Evolutionary conservation across 2,797 vertebrate genomes (phyloP).

Genomic region (Neostethus bicornis): DNA sequence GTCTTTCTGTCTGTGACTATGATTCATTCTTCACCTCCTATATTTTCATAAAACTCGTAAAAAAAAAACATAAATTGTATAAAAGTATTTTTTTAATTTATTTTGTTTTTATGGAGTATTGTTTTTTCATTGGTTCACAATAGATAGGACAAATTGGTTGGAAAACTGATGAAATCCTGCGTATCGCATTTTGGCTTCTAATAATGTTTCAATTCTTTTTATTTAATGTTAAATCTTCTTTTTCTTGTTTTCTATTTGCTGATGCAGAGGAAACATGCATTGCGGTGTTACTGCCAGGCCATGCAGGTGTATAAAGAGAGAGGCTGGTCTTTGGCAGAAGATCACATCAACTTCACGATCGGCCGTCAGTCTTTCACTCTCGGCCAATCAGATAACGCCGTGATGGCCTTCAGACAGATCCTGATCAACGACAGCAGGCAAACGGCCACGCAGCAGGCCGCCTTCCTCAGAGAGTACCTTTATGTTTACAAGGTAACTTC

Average conservation of each 20-base stretch:
- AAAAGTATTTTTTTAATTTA: too few relatives aligned
- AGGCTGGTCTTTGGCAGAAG: constrained; percentile 96
- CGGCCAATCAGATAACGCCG: constrained; percentile 88
- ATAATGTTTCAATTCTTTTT: background rate
- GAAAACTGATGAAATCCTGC: too few relatives aligned
- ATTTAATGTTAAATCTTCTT: background rate
- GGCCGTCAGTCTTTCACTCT: constrained; percentile 96
- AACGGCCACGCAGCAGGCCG: constrained; percentile 90
- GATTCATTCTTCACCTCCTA: too few relatives aligned
- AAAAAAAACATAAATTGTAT: too few relatives aligned
- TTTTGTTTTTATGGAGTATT: too few relatives aligned
- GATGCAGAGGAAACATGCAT: constrained; percentile 89
- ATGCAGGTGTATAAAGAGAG: constrained; percentile 98
- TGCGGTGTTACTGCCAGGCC: constrained; percentile 97
- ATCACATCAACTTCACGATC: constrained; percentile 98
- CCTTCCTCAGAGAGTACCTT: constrained; percentile 96
- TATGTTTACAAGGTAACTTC: constrained; percentile 91
- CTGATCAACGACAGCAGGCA: constrained; percentile 95
- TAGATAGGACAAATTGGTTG: too few relatives aligned
- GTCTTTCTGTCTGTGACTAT: too few relatives aligned
- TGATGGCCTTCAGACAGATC: constrained; percentile 93
- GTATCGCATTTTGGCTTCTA: background rate
- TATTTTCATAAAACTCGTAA: too few relatives aligned
- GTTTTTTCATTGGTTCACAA: too few relatives aligned
- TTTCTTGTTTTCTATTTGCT: constrained; percentile 19